Base-by-base conservation (phyloP, 2,113 vertebrate genomes). In the Neogale vison region DNA sequence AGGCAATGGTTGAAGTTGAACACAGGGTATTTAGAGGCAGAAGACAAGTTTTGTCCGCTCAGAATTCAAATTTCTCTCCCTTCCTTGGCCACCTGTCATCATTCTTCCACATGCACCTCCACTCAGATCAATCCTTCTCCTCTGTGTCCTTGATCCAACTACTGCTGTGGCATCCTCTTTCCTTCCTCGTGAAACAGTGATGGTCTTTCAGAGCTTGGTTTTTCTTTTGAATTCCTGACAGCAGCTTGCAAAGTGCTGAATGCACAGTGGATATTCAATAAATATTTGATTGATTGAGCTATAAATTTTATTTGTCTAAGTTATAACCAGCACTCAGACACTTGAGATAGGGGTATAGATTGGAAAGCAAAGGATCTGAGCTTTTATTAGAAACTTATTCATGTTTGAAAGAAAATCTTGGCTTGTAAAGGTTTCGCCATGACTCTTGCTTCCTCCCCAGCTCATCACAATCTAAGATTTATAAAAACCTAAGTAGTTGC, bases 401-500 rank as follows among this genome's bases (percentile, higher is more conserved):
- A n/a, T 50, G 21, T 92, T 93, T 84, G 90, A 97, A 90, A 90
- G 26, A 88, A 97, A 93, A 90, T 61, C 59, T 86, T 86, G 36
- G 59, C 65, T 93, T 79, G 10, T n/a, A 57, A 97, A 88, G n/a
- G 59, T 63, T 89, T 85, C 81, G 24, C 50, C 50, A 77, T 87
- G 92, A 80, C 80, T 81, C n/a, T 57, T 69, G 45, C 83, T 92
- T 88, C 45, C 15, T 85, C 23, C 31, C 47, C 10, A 92, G 45
- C 52, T 96, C 59, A 2, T 76, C 13, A 2, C 90, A 89, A 87
- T 83, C 55, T 90, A 93, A 95, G 79, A 86, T 97, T 96, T 93
- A 96, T 95, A 72, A 65, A 97, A 96, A 80, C 63, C 18, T 72
- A 93, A 95, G 93, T 59, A 36, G 89, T 97, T 98, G 79, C 90